Evolutionary conservation across 2,888 invertebrate species (phyloP).

Genomic region (Scrobipalpa atriplicella): DNA sequence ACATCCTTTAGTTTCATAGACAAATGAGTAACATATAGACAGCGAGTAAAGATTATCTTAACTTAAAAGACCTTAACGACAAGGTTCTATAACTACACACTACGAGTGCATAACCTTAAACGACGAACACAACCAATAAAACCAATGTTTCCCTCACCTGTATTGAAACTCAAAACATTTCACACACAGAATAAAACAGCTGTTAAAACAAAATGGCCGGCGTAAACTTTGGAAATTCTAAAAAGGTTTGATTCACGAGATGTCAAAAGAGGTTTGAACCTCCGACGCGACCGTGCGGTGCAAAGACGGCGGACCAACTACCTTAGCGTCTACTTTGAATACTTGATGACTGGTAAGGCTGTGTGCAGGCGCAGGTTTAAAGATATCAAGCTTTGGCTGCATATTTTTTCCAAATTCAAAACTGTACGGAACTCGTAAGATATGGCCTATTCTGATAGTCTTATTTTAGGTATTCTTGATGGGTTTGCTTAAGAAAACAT

Average conservation of each 20-base stretch:
- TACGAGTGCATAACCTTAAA: slow-evolving; percentile 14
- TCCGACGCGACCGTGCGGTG: slow-evolving; percentile 43
- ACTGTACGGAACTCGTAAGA: too few relatives aligned
- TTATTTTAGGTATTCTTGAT: too few relatives aligned
- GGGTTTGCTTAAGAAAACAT: too few relatives aligned
- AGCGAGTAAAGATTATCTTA: background rate
- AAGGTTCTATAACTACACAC: background rate
- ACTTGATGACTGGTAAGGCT: slow-evolving; percentile 49
- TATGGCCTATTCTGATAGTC: too few relatives aligned
- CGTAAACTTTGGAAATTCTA: slow-evolving; percentile 13
- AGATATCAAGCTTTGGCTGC: too few relatives aligned
- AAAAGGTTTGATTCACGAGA: background rate
- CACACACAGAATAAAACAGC: slow-evolving; percentile 44
- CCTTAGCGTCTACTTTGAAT: slow-evolving; percentile 47
- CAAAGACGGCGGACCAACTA: slow-evolving; percentile 49
- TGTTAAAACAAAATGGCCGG: slow-evolving; percentile 53
- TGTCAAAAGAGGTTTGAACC: slow-evolving; percentile 29
- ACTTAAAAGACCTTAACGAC: slow-evolving; percentile 3
- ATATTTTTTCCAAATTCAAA: too few relatives aligned
- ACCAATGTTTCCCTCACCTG: slow-evolving; percentile 8
- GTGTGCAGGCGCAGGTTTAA: slow-evolving; percentile 47
- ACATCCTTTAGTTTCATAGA: background rate
- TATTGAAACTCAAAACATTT: slow-evolving; percentile 42
- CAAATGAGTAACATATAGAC: background rate
- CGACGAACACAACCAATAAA: background rate